A percentile compares a stretch with the other conserved stretches of the same genome.
phyloP scores from a whole-genome alignment of 2,797 vertebrate genomes.

The Uromys caudimaculatus region DNA sequence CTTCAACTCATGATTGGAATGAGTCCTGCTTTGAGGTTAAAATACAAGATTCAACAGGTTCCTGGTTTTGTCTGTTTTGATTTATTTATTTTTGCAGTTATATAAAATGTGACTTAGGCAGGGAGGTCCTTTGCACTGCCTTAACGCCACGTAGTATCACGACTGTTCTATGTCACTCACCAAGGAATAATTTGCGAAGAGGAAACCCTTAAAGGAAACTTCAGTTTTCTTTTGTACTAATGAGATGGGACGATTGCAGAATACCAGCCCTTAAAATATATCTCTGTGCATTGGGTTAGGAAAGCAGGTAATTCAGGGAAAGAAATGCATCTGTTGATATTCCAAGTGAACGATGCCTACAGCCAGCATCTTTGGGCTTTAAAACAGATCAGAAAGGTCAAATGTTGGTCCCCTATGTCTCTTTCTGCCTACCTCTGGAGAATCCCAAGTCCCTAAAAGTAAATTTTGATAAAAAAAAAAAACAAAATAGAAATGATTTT shows the following conservation, averaged over 20 bases:
- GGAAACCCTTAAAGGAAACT: slow-evolving; percentile 70
- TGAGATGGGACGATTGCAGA: slow-evolving; percentile 63
- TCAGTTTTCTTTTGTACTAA: slow-evolving; percentile 51
- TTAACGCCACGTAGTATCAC: slow-evolving; percentile 79
- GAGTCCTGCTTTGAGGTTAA: slow-evolving; percentile 1
- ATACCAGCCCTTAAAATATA: slow-evolving; percentile 59
- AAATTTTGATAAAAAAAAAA: neutral
- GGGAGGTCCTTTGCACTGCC: slow-evolving; percentile 78
- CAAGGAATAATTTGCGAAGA: slow-evolving; percentile 67
- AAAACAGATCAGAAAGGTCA: neutral
- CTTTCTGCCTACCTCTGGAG: neutral
- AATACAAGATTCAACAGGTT: slow-evolving; percentile 64
- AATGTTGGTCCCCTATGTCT: neutral
- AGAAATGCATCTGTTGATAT: neutral
- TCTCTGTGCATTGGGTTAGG: neutral
- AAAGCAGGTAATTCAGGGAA: neutral
- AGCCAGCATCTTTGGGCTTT: neutral
- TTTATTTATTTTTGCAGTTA: slow-evolving; percentile 78
- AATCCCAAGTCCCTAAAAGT: slow-evolving; percentile 1
- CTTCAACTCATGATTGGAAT: slow-evolving; percentile 59
- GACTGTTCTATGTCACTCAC: slow-evolving; percentile 68
- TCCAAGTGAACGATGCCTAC: neutral
- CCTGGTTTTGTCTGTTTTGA: neutral
- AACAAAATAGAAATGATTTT: neutral
- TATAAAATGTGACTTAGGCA: slow-evolving; percentile 80